phyloP scores from a whole-genome alignment of 2,797 vertebrate genomes.

The Sebastes flavidus region DNA sequence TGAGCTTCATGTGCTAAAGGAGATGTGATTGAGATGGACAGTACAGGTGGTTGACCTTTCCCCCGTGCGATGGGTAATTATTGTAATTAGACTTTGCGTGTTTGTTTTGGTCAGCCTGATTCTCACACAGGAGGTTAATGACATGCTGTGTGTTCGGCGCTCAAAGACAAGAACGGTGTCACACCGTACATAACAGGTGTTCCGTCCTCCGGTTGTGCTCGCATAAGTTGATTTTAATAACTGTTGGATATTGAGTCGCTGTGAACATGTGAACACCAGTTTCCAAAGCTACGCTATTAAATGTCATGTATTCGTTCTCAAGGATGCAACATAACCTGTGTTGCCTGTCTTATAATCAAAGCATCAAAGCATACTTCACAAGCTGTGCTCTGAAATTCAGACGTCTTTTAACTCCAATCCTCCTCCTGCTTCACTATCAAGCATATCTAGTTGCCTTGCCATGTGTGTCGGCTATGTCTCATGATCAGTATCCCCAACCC shows the following conservation, averaged over 20 bases:
- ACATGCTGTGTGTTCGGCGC: constrained; percentile 9
- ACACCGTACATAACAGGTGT: constrained; percentile 35
- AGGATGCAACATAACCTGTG: constrained; percentile 10
- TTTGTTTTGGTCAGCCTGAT: constrained; percentile 52
- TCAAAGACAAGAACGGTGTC: constrained; percentile 28
- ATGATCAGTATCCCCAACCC: constrained; percentile 20
- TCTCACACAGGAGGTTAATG: constrained; percentile 32
- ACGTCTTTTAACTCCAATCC: constrained; percentile 31
- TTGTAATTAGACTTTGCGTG: constrained; percentile 46
- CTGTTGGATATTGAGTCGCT: neutral
- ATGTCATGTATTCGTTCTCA: neutral
- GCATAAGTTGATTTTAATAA: constrained; percentile 37
- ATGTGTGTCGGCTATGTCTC: neutral
- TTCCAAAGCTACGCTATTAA: neutral
- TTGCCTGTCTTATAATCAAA: constrained; percentile 36
- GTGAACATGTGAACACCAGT: neutral
- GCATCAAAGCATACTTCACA: constrained; percentile 30
- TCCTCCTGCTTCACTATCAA: constrained; percentile 19
- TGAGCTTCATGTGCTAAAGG: constrained; percentile 9
- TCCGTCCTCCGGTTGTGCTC: constrained; percentile 12
- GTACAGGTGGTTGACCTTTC: constrained; percentile 40
- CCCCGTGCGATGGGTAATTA: constrained; percentile 55
- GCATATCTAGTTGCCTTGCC: constrained; percentile 7
- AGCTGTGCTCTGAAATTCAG: constrained; percentile 37
- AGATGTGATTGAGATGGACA: constrained; percentile 38